Percentiles rank a stretch among this genome's conserved stretches.
phyloP scores from a whole-genome alignment of 2,888 invertebrate genomes.

The Andrena hattorfiana region DNA sequence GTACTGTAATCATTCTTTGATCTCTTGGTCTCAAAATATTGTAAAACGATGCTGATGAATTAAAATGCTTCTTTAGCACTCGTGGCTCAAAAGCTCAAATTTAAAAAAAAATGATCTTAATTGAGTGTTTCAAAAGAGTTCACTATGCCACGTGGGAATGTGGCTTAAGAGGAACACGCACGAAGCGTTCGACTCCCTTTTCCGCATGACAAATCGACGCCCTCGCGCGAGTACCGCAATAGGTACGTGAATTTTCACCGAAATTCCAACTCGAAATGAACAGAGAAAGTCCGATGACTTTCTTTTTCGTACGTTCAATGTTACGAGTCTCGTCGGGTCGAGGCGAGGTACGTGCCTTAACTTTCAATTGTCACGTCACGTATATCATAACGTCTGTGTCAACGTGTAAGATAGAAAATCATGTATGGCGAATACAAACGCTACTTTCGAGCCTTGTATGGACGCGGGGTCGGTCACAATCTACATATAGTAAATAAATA shows the following conservation, averaged over 20 bases:
- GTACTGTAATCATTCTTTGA: no score
- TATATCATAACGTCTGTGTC: background rate
- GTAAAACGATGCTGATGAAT: no score
- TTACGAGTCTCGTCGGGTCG: constrained; percentile 37
- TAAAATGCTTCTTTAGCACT: no score
- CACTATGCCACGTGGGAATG: background rate
- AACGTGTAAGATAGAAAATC: constrained; percentile 1
- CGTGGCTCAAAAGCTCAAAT: no score
- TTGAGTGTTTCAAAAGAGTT: background rate
- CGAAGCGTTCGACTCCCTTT: constrained; percentile 8
- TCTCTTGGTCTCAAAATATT: no score
- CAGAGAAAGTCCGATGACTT: constrained; percentile 67
- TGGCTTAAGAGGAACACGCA: background rate
- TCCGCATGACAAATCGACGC: constrained; percentile 9
- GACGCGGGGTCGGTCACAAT: background rate
- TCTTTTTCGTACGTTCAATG: constrained; percentile 58
- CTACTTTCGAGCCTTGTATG: background rate
- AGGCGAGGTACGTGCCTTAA: constrained; percentile 66
- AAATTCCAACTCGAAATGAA: constrained; percentile 60
- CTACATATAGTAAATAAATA: constrained; percentile 30
- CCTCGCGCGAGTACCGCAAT: background rate
- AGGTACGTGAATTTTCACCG: constrained; percentile 58
- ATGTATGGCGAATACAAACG: background rate
- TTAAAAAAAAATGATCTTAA: no score
- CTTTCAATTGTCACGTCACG: constrained; percentile 52